A percentile compares a stretch with the other conserved stretches of the same genome.
These are phyloP conservation scores for Anneissia japonica DNA, from an alignment of 35 echinoderm and acorn worm genomes.

Conservation along the genomic window DNA sequence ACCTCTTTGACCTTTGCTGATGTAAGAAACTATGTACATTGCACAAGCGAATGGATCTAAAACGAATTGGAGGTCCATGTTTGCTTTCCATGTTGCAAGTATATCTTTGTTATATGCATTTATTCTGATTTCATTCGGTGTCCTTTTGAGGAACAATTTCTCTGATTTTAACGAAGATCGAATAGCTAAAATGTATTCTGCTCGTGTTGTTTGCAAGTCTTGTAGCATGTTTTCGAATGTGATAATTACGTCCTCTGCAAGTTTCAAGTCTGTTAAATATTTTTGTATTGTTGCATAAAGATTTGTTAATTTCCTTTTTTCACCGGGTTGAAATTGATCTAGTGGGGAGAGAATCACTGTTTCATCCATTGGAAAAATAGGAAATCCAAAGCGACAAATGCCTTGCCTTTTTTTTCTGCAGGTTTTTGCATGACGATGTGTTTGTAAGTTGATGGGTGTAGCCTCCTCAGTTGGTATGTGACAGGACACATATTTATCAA, in stretches of 20 bases:
- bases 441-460: conserved; percentile 17
- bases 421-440: conserved; percentile 47
- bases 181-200: conserved; percentile 33
- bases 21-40: conserved; percentile 62
- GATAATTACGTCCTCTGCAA: conserved; percentile 6
- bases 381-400: conserved; percentile 57
- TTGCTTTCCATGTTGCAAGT: conserved; percentile 40
- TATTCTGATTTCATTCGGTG: conserved; percentile 40
- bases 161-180: conserved; percentile 42
- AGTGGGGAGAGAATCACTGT: conserved; percentile 45
- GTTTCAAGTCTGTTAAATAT: conserved; percentile 12
- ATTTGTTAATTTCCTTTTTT: conserved; percentile 9
- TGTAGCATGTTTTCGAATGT: conserved; percentile 20
- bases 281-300: conserved; percentile 5
- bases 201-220: conserved; percentile 26
- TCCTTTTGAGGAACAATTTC: conserved; percentile 52
- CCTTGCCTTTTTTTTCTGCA: conserved; percentile 41
- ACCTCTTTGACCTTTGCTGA: conserved; percentile 53
- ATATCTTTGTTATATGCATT: conserved; percentile 17
- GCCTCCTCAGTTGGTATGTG: background rate
- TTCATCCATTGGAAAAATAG: conserved; percentile 52
- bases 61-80: conserved; percentile 54
- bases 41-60: conserved; percentile 61
- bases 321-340: background rate
- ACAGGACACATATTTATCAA: conserved; percentile 48